Percentiles rank a stretch among this genome's conserved stretches.
phyloP scores from a whole-genome alignment of 1,140 invertebrate genomes.

The Drosophila sp. region DNA sequence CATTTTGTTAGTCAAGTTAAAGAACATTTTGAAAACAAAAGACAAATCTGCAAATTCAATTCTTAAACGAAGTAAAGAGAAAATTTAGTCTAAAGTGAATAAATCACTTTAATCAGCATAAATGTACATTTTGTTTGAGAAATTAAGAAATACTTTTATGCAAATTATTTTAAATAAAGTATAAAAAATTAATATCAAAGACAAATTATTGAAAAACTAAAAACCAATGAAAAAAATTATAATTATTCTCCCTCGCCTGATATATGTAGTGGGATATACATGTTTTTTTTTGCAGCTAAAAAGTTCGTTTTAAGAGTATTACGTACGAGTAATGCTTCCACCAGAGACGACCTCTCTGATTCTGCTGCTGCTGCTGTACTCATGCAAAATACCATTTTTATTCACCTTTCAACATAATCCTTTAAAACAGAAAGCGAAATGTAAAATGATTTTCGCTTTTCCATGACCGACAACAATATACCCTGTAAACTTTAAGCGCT shows the following conservation, averaged over 20 bases:
- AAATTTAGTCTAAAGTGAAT: background rate
- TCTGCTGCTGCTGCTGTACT: background rate
- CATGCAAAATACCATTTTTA: constrained; percentile 35
- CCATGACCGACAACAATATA: background rate
- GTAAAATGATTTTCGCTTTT: background rate
- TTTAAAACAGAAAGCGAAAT: constrained; percentile 12
- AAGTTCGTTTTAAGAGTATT: constrained; percentile 6
- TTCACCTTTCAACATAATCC: constrained; percentile 63
- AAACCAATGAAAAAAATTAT: background rate
- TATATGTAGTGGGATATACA: background rate
- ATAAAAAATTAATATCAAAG: too few species aligned
- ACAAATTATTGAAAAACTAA: background rate
- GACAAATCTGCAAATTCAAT: background rate
- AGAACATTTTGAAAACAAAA: background rate
- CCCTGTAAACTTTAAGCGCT: background rate
- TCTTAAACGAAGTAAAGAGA: background rate
- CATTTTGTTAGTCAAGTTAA: constrained; percentile 3
- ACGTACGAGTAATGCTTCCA: background rate
- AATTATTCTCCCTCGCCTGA: background rate
- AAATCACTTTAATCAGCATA: too few species aligned
- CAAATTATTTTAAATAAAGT: too few species aligned
- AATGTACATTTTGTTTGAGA: too few species aligned
- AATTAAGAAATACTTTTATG: too few species aligned
- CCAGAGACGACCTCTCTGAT: too few species aligned
- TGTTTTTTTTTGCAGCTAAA: background rate